Base-by-base conservation (phyloP, 2,797 vertebrate genomes). In the Coregonus ussuriensis region DNA sequence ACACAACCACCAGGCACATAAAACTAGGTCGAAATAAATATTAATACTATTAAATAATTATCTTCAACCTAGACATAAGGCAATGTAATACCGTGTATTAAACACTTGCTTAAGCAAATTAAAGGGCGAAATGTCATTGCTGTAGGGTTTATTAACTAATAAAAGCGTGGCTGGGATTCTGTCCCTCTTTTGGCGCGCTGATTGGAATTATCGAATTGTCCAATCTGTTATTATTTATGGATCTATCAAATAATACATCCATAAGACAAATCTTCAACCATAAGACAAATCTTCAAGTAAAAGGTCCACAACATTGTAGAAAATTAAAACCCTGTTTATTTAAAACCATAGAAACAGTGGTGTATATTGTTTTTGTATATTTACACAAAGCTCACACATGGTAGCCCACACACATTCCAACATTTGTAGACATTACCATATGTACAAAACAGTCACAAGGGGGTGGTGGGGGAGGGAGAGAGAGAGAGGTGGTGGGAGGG, bases 251-350 rank as follows among this genome's bases (percentile, higher is more conserved):
- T 63, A 63, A 25, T 25, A 29, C 35, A 35, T 35, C 35, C 3
- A 35, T 35, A 35, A 35, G 35, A 35, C 41, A 47, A 47, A 47
- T 47, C 41, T 47, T 15, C 4, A 41, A 70, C 35, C 3, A 35
- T 35, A 35, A 35, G 35, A 35, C 41, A 47, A 47, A 47, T 47
- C 41, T 47, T 15, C 4, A 41, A 70, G 33, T 41, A 18, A 69
- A 41, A 70, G 3, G 37, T 41, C 37, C 15, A 1, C 66, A 13
- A 41, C 21, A 37, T 14, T 63, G 77, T 88, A 67, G 83, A 88
- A 92, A 90, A 88, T 88, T 80, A 52, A 88, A 84, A 31, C 54
- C 31, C 63, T 71, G 76, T 90, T 91, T 86, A 89, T 89, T 90
- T 11, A 76, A 47, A 85, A 74, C 33, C 77, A 65, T 84, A 66